A percentile compares a stretch with the other conserved stretches of the same genome.
phyloP scores from a whole-genome alignment of 2,113 vertebrate genomes.

The Emydura subglobosa region DNA sequence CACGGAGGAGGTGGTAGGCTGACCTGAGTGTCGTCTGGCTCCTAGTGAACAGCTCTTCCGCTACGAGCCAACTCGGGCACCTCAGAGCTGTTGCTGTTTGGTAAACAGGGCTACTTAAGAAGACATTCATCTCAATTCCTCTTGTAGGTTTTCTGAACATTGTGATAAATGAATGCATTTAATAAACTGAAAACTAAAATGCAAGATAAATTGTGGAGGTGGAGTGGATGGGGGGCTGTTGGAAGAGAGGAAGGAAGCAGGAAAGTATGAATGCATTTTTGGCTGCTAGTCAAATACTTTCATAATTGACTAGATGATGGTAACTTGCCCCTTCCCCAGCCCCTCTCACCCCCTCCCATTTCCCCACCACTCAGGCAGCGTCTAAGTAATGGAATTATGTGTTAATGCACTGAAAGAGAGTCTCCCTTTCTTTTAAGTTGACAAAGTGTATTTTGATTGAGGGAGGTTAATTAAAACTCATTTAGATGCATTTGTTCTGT shows the following conservation, averaged over 20 bases:
- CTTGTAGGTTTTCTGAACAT: slow-evolving; percentile 58
- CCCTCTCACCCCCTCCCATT: neutral
- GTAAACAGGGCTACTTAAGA: slow-evolving; percentile 65
- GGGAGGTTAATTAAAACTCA: slow-evolving; percentile 80
- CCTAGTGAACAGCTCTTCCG: neutral
- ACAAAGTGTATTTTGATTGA: slow-evolving; percentile 80
- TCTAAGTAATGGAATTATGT: slow-evolving; percentile 69
- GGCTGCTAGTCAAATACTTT: slow-evolving; percentile 77
- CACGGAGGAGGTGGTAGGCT: slow-evolving; percentile 39
- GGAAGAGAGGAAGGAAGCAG: slow-evolving; percentile 66
- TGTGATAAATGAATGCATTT: slow-evolving; percentile 78
- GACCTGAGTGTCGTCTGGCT: slow-evolving; percentile 25
- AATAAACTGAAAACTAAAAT: slow-evolving; percentile 88
- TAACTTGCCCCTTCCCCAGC: slow-evolving; percentile 41
- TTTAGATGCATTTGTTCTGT: slow-evolving; percentile 74
- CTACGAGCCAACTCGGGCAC: neutral
- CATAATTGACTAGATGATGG: slow-evolving; percentile 58
- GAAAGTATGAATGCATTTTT: slow-evolving; percentile 67
- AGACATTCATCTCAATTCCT: slow-evolving; percentile 71
- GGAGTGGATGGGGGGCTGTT: slow-evolving; percentile 36
- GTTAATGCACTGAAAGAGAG: slow-evolving; percentile 68
- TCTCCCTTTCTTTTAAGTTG: slow-evolving; percentile 56
- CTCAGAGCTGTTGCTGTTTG: slow-evolving; percentile 18
- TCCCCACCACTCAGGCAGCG: slow-evolving; percentile 70
- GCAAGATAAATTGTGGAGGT: slow-evolving; percentile 78